Base-by-base conservation (phyloP, 2,797 vertebrate species). In the Loriculus beryllinus region DNA sequence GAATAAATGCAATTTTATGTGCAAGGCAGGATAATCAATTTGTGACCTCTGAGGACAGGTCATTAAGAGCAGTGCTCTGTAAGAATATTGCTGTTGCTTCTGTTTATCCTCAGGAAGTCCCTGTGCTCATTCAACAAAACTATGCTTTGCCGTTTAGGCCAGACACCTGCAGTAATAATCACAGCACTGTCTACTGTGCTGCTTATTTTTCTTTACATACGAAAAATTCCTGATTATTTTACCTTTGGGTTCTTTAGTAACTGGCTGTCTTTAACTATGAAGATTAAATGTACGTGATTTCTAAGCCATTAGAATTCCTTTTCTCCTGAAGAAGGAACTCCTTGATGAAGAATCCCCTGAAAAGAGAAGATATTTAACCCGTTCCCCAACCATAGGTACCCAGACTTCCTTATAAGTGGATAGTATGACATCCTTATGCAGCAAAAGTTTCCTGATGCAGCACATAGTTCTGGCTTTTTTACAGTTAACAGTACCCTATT, bases 381-480 rank as follows among this genome's bases (percentile, higher is more conserved):
- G 8, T 5, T 20, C 11, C 4, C 4, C 37, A 63, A 3, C 26
- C 26, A 31, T 22, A 42, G 11, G 18, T 69, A 48, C 19, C 7
- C 40, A 74, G 33, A 60, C 16, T 75, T 67, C 40, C 26, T 69
- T 85, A 12, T 82, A 92, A 95, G 84, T 94, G 83, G 70, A 62
- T 75, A 96, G 80, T 82, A 88, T 86, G 90, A 64, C 51, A 83
- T 92, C 62, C 15, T 74, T 95, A 81, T 42, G 39, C 74, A 86
- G 80, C 90, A 88, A 93, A 92, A 75, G 43, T 75, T 82, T 83
- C 71, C 64, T 77, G 63, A 84, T 64, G 56, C 59, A 95, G 35
- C 94, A 86, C 71, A 57, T 62, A 86, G 54, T 95, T 93, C 85
- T 96, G 89, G 39, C 80, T 92, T 40, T 94, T 94, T 56, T 42